phyloP scores from a whole-genome alignment of 2,797 vertebrate genomes.

The Cuniculus paca region DNA sequence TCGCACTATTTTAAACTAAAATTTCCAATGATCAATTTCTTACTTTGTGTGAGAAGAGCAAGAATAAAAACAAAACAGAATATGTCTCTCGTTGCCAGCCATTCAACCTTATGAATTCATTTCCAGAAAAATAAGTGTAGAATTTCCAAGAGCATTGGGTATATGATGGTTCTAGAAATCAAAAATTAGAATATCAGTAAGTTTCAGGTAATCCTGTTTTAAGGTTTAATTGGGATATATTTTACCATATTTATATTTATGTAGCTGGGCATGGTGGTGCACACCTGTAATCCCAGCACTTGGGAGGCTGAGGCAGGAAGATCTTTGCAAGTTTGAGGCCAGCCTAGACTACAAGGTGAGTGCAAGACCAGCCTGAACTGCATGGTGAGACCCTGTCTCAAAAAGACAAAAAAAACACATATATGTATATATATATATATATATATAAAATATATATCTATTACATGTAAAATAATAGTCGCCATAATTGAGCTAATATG shows the following conservation, averaged over 20 bases:
- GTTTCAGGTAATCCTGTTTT: neutral
- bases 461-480: neutral
- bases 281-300: no score
- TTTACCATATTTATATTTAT: neutral
- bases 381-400: no score
- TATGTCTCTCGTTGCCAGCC: neutral
- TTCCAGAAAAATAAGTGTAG: conserved; percentile 22
- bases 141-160: neutral
- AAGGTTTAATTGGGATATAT: neutral
- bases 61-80: neutral
- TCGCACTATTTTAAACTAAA: neutral
- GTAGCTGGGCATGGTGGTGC: no score
- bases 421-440: no score
- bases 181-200: neutral
- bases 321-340: no score
- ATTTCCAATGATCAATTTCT: neutral
- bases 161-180: neutral
- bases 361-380: no score
- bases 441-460: no score
- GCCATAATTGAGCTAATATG: neutral
- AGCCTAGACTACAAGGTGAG: no score
- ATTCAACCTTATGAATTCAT: neutral
- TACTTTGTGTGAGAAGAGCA: neutral
- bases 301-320: no score
- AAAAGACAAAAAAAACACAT: no score